Evolutionary conservation across 2,797 vertebrate species (phyloP), one percentile per base, ranked within the genome.

Genomic region (Hafferia zeledoni): DNA sequence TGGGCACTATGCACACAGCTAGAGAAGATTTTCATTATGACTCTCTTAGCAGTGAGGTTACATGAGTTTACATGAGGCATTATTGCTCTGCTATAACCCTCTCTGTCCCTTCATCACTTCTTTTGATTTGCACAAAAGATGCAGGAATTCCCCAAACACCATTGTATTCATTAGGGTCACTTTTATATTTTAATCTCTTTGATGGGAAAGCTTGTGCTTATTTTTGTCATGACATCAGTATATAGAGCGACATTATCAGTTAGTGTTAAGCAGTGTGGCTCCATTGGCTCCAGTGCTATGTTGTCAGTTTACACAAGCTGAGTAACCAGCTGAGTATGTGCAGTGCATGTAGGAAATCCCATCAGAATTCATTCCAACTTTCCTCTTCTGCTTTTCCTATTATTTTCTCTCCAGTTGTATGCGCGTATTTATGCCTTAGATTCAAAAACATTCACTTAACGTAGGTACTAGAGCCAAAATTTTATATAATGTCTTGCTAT

Each of bases 21-120:
- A 87, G 77, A 69, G 39, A 90, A 88, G 64, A 74, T 94, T 91
- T 84, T 95, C 80, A 69, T 93, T 87, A 67, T 50, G 56, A 70
- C 64, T 94, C 64, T 68, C 64, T 50, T 77, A 93, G 55, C 31
- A 80, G 53, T 52, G 39, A 87, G 41, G 60, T 61, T 89, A 87
- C 39, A 20, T 18, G 64, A 89, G 55, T 64, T 61, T 89, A 87
- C 53, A 25, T 13, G 64, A 89, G 55, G 23, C 41, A 8, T 75
- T 91, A 76, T 64, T 95, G 57, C 75, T 90, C 41, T 20, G 12
- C 49, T 72, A 27, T 84, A 92, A 76, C 67, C 67, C 50, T 90
- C 31, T 91, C 55, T 91, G 85, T 79, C 67, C 61, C 76, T 86
- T 92, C 49, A 84, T 74, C 0, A 11, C 93, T 90, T 88, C 49